Conservation (phyloP, 2,797 vertebrate genomes). For the Bradypodion pumilum region DNA sequence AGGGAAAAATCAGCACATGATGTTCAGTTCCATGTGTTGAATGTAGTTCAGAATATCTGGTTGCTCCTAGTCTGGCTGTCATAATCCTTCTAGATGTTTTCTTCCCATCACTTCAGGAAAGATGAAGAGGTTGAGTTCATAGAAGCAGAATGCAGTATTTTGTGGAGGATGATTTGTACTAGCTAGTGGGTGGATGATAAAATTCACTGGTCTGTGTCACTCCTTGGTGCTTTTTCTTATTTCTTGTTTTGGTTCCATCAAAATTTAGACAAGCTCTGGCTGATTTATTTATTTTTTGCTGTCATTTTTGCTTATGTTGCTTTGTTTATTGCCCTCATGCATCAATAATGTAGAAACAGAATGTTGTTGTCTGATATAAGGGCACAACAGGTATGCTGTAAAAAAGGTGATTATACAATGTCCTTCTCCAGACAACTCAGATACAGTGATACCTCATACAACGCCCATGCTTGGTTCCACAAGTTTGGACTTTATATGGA, state of each 20-base stretch:
- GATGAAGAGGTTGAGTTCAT: background rate
- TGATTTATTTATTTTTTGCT: background rate
- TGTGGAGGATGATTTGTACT: background rate
- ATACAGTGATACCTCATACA: too few species aligned
- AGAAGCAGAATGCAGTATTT: too few species aligned
- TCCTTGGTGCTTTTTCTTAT: background rate
- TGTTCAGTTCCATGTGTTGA: background rate
- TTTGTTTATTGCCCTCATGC: background rate
- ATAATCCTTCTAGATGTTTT: background rate
- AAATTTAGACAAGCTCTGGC: background rate
- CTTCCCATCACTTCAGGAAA: background rate
- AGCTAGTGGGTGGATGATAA: background rate
- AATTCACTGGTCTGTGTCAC: background rate
- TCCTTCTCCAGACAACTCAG: background rate
- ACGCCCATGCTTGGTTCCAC: too few species aligned
- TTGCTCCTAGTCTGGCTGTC: background rate
- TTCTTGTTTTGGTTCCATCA: background rate
- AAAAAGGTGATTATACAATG: background rate
- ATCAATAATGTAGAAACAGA: background rate
- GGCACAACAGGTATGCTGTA: background rate
- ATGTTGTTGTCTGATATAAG: background rate
- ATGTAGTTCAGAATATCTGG: background rate
- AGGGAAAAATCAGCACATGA: background rate
- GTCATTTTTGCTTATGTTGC: background rate
- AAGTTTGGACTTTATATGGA: too few species aligned